Evolutionary conservation across 2,797 vertebrate species (phyloP), one percentile per base, ranked within the genome.

Genomic region (Xenopus petersii): DNA sequence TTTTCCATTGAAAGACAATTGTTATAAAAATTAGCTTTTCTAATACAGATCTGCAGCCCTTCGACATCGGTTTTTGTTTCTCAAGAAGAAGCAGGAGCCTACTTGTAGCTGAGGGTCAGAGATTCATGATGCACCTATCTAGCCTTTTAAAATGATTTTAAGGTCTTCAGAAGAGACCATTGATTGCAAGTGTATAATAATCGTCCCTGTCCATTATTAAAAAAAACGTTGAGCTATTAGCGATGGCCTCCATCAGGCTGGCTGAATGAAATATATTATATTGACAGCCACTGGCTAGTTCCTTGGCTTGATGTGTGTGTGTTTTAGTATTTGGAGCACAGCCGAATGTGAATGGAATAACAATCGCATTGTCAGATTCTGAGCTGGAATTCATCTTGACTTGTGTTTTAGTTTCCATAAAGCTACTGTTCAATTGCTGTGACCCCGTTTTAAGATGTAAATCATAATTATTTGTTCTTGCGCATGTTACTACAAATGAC

Each of bases 191-290:
- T 13, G 12, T 11, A 10, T 2, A 30, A 4, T 30, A 30, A 24
- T 49, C 63, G 36, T 67, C 70, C 48, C 33, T 82, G 75, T 85
- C 85, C 85, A 26, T 76, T 55, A 63, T 42, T 61, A 49, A 60
- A 26, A 1, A 9, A 16, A 21, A 21, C 21, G 21, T 21, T 30
- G 4, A 51, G 61, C 77, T 72, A 76, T 71, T 79, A 75, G 64
- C 62, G 75, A 46, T 42, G 74, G 77, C 80, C 71, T 24, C 70
- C 59, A n/a, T 33, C 17, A 61, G 65, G 75, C 65, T 67, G 36
- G 21, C 21, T 21, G 21, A 58, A 64, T 69, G 10, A 58, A 33
- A 36, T 56, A 42, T 16, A 42, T 26, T 16, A 11, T 46, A 47
- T 64, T 30, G 70, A 64, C 64, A 68, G 70, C 70, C 13, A 78